Evolutionary conservation across 2,113 vertebrate species (phyloP), one percentile per base, ranked within the genome.

Genomic region (Ophthalmolycus amberensis): DNA sequence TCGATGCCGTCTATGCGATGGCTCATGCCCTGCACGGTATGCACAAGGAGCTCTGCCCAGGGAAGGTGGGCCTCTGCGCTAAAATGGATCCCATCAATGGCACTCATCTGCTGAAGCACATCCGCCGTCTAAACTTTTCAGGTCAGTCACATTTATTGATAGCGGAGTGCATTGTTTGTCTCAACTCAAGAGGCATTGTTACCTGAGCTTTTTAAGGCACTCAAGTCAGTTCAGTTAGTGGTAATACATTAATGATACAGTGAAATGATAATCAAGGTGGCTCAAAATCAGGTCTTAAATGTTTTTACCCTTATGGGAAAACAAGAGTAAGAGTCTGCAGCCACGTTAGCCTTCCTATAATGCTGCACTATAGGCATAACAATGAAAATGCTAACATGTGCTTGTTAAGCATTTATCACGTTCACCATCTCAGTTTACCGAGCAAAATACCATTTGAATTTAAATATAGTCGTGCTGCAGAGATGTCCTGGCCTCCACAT

Each of bases 1-100:
- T 99, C 0, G 98, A 99, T 0, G 98, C 98, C 0, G 98, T 99
- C 59, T 99, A 99, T 0, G 95, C 97, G 75, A 99, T 99, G 98
- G 98, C 98, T 16, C 97, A 99, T 0, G 98, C 97, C 0, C 96
- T 99, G 77, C 97, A 99, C 82, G 97, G 96, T 87, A 99, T 99
- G 97, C 97, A 99, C 93, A 96, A 94, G 67, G 96, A 97, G 81
- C 94, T 99, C 58, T 99, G 98, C 78, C 97, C 96, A 0, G 97
- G 97, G 63, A 97, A 95, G 16, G 96, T 99, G 71, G 97, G 97
- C 52, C 96, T 99, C 83, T 99, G 98, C 82, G 65, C 96, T 1
- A 95, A 79, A 84, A 99, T 99, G 98, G 97, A 99, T 88, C 97
- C 97, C 0, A 96, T 99, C 79, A 97, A 99, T 0, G 98, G 98